phyloP scores from a whole-genome alignment of 2,888 invertebrate species.

The Epirrita christyi region DNA sequence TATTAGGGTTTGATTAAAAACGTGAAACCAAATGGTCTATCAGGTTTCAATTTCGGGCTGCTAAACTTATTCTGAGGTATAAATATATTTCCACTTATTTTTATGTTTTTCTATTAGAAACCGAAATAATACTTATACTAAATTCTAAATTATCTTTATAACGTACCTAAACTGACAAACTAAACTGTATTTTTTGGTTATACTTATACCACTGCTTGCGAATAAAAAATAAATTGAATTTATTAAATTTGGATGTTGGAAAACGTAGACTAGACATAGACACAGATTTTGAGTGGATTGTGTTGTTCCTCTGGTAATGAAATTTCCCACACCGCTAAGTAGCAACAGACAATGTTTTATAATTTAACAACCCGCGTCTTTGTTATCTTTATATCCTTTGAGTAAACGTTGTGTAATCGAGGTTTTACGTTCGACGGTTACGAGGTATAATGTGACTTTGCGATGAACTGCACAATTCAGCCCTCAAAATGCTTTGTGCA shows the following conservation, averaged over 20 bases:
- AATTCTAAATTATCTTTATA: too few species aligned
- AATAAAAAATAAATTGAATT: too few species aligned
- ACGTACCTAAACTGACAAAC: too few species aligned
- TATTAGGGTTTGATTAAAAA: conserved; percentile 9
- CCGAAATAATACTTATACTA: too few species aligned
- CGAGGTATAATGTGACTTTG: conserved; percentile 30
- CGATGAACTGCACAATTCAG: conserved; percentile 11
- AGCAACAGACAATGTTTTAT: conserved; percentile 33
- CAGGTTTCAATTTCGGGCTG: too few species aligned
- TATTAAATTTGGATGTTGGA: conserved; percentile 12
- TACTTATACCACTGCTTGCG: too few species aligned
- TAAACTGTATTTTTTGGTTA: too few species aligned
- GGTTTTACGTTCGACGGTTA: conserved; percentile 18
- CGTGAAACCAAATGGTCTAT: background rate
- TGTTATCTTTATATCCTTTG: conserved; percentile 37
- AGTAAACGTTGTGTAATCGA: conserved; percentile 28
- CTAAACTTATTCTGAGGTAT: too few species aligned
- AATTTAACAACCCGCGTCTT: conserved; percentile 31
- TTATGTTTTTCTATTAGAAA: too few species aligned
- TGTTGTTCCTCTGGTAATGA: conserved; percentile 19
- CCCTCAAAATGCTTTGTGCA: conserved; percentile 2
- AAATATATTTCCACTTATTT: too few species aligned
- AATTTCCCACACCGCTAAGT: conserved; percentile 20
- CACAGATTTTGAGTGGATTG: conserved; percentile 17
- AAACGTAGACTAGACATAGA: conserved; percentile 11